Evolutionary conservation across 2,113 vertebrate species (phyloP).

Genomic region (Gobiocypris rarus): DNA sequence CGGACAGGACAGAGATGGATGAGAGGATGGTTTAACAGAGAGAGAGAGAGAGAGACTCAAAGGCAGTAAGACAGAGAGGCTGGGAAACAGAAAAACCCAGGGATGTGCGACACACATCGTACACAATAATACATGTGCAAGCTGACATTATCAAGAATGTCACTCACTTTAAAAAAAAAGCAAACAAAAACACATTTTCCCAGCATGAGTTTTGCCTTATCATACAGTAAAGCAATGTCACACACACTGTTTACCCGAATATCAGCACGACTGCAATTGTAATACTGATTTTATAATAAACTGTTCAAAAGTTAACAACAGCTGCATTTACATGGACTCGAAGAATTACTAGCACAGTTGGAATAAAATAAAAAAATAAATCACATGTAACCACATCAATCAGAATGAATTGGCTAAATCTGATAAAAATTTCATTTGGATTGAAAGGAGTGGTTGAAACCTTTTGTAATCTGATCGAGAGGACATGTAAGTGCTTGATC

Average conservation of each 20-base stretch:
- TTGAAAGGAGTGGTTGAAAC: not conserved
- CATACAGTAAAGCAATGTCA: not conserved
- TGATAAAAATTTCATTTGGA: not conserved
- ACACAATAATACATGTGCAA: not conserved
- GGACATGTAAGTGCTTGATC: not conserved
- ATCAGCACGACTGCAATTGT: not conserved
- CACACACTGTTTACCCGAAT: not conserved
- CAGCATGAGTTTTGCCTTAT: not conserved
- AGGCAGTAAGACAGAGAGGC: not conserved
- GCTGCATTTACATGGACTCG: no score
- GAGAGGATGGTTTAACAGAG: not conserved
- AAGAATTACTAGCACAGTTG: no score
- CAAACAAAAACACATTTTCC: not conserved
- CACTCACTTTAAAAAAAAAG: not conserved
- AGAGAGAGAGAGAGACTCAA: not conserved
- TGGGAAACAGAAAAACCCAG: not conserved
- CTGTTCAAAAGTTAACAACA: not conserved
- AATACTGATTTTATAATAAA: not conserved
- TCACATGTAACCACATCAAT: not conserved
- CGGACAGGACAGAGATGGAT: slow-evolving; percentile 32
- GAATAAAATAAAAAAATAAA: no score
- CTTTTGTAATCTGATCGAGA: not conserved
- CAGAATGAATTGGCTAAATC: no score
- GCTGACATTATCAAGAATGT: not conserved
- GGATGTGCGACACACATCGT: not conserved